These are phyloP conservation scores for Haliclona indistincta DNA, from an alignment of 37 sponge, comb jelly and placozoan species.

Conservation along the genomic window DNA sequence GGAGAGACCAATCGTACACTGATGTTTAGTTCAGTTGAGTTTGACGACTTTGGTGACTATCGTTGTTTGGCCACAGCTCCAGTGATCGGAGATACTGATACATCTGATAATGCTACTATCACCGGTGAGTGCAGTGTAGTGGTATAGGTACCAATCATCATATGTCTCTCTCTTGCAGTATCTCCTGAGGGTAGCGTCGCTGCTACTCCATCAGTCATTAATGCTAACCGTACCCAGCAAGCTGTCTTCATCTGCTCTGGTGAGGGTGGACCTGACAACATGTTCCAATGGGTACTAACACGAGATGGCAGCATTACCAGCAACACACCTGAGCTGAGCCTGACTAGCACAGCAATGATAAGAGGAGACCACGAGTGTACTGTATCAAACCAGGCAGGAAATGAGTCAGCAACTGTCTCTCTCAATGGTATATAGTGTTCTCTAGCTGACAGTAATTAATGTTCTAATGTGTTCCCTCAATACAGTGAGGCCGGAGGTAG, in stretches of 20 bases:
- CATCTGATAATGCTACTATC: neutral
- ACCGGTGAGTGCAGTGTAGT: too few relatives aligned
- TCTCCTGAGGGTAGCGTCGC: slow-evolving; percentile 29
- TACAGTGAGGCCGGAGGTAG: slow-evolving; percentile 31
- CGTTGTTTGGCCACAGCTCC: neutral
- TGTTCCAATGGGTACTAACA: neutral
- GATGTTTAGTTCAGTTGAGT: neutral
- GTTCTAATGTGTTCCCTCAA: neutral
- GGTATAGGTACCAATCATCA: too few relatives aligned
- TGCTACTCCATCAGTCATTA: neutral
- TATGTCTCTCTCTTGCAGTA: too few relatives aligned
- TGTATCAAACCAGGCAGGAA: slow-evolving; percentile 63
- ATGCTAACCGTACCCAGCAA: neutral
- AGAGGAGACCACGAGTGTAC: slow-evolving; percentile 64
- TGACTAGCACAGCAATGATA: slow-evolving; percentile 13
- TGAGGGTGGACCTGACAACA: neutral
- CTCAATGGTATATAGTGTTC: too few relatives aligned
- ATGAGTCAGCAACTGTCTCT: too few relatives aligned
- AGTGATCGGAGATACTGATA: neutral
- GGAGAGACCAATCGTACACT: neutral
- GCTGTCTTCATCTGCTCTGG: slow-evolving; percentile 9
- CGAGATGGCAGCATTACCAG: too few relatives aligned
- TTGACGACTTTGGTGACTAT: slow-evolving; percentile 27
- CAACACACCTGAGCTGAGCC: neutral
- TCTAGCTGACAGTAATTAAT: too few relatives aligned